These are phyloP conservation scores for Isoperla grammatica DNA, from an alignment of 2,888 invertebrate species.

Conservation along the genomic window DNA sequence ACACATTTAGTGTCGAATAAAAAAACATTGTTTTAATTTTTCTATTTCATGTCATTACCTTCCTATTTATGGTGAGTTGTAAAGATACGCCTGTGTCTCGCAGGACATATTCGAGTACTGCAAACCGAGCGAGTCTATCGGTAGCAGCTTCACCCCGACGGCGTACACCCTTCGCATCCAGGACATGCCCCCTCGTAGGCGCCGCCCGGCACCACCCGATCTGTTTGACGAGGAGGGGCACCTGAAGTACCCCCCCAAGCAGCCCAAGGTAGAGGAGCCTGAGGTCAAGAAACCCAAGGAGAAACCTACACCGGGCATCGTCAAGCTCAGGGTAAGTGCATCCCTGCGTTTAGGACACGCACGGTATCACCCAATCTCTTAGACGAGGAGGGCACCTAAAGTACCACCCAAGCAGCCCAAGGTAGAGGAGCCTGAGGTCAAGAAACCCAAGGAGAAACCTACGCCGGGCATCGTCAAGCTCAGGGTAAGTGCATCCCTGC, in stretches of 20 bases:
- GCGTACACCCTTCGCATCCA: slow-evolving; percentile 48
- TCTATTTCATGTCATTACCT: not conserved
- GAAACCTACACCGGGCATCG: slow-evolving; percentile 5
- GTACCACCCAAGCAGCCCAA: too few relatives aligned
- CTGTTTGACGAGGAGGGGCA: slow-evolving; percentile 48
- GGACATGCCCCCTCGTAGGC: slow-evolving; percentile 43
- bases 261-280: slow-evolving; percentile 35
- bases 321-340: slow-evolving; percentile 18
- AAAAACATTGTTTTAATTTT: slow-evolving; percentile 1
- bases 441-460: too few relatives aligned
- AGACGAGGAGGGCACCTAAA: too few relatives aligned
- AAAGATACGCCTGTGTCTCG: not conserved
- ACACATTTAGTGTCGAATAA: too few relatives aligned
- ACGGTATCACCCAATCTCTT: too few relatives aligned
- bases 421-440: too few relatives aligned
- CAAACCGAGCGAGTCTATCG: slow-evolving; percentile 64
- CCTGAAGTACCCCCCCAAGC: slow-evolving; percentile 53
- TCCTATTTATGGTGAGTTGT: not conserved
- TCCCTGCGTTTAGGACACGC: too few relatives aligned
- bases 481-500: too few relatives aligned
- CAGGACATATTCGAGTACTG: slow-evolving; percentile 51
- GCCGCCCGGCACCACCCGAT: slow-evolving; percentile 28
- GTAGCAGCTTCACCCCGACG: slow-evolving; percentile 54
- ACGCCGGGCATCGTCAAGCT: too few relatives aligned
- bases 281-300: not conserved